Conservation (phyloP, 1,140 invertebrate species). For the Galendromus occidentalis region DNA sequence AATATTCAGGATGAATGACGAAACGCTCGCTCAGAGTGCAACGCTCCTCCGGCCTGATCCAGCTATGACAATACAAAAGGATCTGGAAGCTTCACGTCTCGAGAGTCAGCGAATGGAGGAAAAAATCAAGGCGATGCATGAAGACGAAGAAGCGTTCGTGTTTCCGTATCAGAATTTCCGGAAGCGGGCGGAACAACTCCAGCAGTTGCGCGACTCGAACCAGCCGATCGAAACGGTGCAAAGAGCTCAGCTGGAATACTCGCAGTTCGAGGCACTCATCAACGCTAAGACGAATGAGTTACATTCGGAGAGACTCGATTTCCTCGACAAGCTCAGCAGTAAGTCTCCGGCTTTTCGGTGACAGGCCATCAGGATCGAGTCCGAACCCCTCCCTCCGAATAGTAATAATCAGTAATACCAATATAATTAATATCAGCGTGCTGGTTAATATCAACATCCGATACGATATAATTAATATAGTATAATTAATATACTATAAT, state of each 20-base stretch:
- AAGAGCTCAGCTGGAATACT: neutral
- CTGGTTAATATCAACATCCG: no score
- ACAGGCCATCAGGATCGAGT: no score
- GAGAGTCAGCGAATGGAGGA: slow-evolving; percentile 45
- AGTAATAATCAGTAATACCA: no score
- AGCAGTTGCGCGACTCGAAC: slow-evolving; percentile 1
- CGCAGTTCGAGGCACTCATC: neutral
- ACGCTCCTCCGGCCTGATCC: slow-evolving; percentile 20
- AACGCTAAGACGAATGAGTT: neutral
- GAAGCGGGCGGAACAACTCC: slow-evolving; percentile 34
- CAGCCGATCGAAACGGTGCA: neutral
- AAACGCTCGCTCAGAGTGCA: slow-evolving; percentile 12
- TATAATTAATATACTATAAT: no score
- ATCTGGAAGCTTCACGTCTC: slow-evolving; percentile 39
- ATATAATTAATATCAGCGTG: no score
- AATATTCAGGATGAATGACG: neutral
- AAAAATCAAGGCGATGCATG: slow-evolving; percentile 46
- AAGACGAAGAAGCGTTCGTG: slow-evolving; percentile 63
- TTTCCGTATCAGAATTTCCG: slow-evolving; percentile 63
- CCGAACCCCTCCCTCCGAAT: no score
- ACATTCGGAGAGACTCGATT: neutral
- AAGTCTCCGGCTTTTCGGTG: no score
- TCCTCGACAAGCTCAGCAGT: neutral
- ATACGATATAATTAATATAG: no score
- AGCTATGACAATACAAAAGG: slow-evolving; percentile 33